Base-by-base conservation (phyloP, 2,797 vertebrate species). In the Gadopsis marmoratus region DNA sequence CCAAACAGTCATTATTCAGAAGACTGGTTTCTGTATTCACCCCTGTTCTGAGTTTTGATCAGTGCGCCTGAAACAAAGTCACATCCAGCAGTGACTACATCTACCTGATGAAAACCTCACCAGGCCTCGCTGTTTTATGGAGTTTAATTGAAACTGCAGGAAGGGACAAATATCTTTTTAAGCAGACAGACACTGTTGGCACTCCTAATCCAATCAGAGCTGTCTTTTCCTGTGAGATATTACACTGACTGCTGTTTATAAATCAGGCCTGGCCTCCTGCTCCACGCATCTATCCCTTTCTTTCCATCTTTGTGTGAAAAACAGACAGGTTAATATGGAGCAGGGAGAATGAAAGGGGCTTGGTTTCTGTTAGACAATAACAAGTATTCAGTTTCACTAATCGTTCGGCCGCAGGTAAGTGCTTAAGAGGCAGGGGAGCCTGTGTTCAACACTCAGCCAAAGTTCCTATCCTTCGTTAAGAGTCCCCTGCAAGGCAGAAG, bases 321-420 rank as follows among this genome's bases (percentile, higher is more conserved):
- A 59, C 23, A 63, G 45, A 71, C 50, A 59, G 31, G 17, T 64
- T 74, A 58, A 78, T 65, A 54, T 19, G 17, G 16, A 69, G 33
- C 26, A 21, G 14, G 59, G 11, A 67, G 21, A 69, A 82, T 59
- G 63, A 85, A 86, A 67, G 55, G 77, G 61, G 37, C 64, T 45
- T 3, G n/a, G 21, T 35, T 68, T 31, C 43, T 70, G 55, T 50
- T 17, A 47, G 60, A 88, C 87, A 87, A 85, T 74, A 71, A 59
- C 60, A 86, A 61, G 68, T 71, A 85, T 76, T 89, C 61, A 84
- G 76, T 77, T 81, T 69, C 53, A 53, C 71, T 81, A 86, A 88
- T 79, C 29, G 41, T 89, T 79, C 79, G 64, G 71, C 82, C 67
- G 80, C 68, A 75, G 78, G 76, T 62, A 26, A 65, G 48, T 70